phyloP scores from a whole-genome alignment of 2,113 vertebrate species.

The Polypterus senegalus region DNA sequence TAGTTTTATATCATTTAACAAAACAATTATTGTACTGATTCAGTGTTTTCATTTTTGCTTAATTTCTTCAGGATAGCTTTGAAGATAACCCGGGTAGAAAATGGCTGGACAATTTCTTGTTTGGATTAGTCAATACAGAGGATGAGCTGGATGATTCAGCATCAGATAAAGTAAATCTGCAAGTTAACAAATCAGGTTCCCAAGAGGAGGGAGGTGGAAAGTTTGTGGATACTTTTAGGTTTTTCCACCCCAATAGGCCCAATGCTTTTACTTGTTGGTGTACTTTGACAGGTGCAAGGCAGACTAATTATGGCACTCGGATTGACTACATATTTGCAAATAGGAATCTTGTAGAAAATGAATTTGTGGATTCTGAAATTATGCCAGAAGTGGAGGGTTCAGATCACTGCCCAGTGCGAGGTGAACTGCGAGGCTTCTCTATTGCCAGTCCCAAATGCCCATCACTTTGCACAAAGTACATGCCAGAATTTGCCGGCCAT shows the following conservation, averaged over 20 bases:
- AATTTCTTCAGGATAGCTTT: slow-evolving; percentile 50
- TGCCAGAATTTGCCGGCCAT: slow-evolving; percentile 67
- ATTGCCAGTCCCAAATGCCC: slow-evolving; percentile 51
- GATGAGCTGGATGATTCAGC: slow-evolving; percentile 12
- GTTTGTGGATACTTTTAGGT: slow-evolving; percentile 69
- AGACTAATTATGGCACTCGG: slow-evolving; percentile 74
- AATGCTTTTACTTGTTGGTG: slow-evolving; percentile 78
- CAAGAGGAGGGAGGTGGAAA: slow-evolving; percentile 19
- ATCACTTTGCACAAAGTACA: slow-evolving; percentile 50
- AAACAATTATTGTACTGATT: too few species aligned
- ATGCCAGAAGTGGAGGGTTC: slow-evolving; percentile 75
- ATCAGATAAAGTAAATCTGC: slow-evolving; percentile 10
- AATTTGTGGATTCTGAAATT: slow-evolving; percentile 54
- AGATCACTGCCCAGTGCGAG: slow-evolving; percentile 77
- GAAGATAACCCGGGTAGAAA: slow-evolving; percentile 62
- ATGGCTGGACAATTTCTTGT: slow-evolving; percentile 53
- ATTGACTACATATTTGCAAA: slow-evolving; percentile 75
- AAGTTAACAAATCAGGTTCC: neutral
- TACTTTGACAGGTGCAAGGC: slow-evolving; percentile 59
- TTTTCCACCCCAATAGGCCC: slow-evolving; percentile 59
- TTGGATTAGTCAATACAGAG: slow-evolving; percentile 5
- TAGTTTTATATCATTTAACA: too few species aligned
- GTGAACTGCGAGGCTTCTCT: slow-evolving; percentile 41
- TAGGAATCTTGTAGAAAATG: slow-evolving; percentile 34
- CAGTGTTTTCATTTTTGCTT: too few species aligned